These are phyloP conservation scores for Diarsia brunnea DNA, from an alignment of 2,888 invertebrate genomes.

Conservation along the genomic window DNA sequence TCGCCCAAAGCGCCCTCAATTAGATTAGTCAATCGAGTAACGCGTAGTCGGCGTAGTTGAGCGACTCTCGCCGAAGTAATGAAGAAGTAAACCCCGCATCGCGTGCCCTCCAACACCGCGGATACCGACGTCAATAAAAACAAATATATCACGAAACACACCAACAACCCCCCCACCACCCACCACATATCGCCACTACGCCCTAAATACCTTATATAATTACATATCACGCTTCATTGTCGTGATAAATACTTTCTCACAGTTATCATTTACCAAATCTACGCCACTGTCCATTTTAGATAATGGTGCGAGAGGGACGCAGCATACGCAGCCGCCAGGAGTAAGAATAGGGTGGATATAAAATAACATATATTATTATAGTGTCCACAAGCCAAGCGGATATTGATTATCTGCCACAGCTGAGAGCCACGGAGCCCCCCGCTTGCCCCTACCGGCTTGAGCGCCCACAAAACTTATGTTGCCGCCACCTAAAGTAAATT, in stretches of 20 bases:
- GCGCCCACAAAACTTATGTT: slow-evolving; percentile 78
- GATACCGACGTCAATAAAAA: slow-evolving; percentile 84
- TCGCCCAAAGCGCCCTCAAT: slow-evolving; percentile 73
- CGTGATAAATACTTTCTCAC: slow-evolving; percentile 91
- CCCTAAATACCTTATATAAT: slow-evolving; percentile 89
- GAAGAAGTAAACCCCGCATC: slow-evolving; percentile 80
- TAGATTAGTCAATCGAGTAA: slow-evolving; percentile 81
- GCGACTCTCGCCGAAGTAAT: slow-evolving; percentile 72
- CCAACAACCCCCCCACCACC: slow-evolving; percentile 67
- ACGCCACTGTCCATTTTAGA: slow-evolving; percentile 91
- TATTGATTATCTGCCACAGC: slow-evolving; percentile 92
- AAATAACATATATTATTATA: slow-evolving; percentile 90
- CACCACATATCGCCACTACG: slow-evolving; percentile 80
- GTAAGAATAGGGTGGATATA: slow-evolving; percentile 82
- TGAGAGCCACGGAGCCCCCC: slow-evolving; percentile 89
- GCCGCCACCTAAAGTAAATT: slow-evolving; percentile 65
- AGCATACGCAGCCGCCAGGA: slow-evolving; percentile 62
- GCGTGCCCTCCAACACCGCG: slow-evolving; percentile 76
- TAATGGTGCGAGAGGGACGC: slow-evolving; percentile 86
- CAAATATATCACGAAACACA: slow-evolving; percentile 83
- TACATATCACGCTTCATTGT: slow-evolving; percentile 90
- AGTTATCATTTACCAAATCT: slow-evolving; percentile 91
- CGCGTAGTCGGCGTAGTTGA: slow-evolving; percentile 68
- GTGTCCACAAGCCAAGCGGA: slow-evolving; percentile 91
- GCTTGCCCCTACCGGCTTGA: slow-evolving; percentile 71